phyloP scores from a whole-genome alignment of 2,113 vertebrate species.

The Copsychus sechellarum region DNA sequence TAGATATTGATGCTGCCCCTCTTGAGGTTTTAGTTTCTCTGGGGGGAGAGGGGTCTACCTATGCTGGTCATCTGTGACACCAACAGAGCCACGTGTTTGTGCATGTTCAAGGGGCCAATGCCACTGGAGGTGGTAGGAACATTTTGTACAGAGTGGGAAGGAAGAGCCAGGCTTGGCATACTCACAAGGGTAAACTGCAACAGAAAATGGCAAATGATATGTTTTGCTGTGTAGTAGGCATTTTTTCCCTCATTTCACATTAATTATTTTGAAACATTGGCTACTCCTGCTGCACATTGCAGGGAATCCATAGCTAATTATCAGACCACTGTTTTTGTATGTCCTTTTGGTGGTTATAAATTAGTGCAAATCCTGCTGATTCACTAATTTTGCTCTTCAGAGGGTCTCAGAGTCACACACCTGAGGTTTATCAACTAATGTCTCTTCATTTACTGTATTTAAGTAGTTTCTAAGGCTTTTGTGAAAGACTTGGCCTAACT shows the following conservation, averaged over 20 bases:
- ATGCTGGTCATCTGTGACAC: fast-evolving
- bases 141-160: background rate
- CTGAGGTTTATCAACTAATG: background rate
- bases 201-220: background rate
- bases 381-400: background rate
- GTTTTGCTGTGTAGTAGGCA: background rate
- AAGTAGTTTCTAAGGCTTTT: background rate
- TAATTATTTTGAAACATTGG: background rate
- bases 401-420: background rate
- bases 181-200: background rate
- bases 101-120: fast-evolving
- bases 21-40: background rate
- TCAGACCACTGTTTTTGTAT: background rate
- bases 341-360: background rate
- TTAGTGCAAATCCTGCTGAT: background rate
- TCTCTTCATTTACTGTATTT: background rate
- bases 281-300: background rate
- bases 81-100: background rate
- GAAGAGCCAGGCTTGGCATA: fast-evolving
- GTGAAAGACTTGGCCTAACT: background rate
- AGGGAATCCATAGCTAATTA: background rate
- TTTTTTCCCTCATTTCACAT: background rate
- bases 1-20: background rate
- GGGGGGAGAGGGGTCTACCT: background rate
- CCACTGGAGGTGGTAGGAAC: background rate